These are phyloP conservation scores for Tautogolabrus adspersus DNA, from an alignment of 2,113 vertebrate genomes.

Conservation along the genomic window DNA sequence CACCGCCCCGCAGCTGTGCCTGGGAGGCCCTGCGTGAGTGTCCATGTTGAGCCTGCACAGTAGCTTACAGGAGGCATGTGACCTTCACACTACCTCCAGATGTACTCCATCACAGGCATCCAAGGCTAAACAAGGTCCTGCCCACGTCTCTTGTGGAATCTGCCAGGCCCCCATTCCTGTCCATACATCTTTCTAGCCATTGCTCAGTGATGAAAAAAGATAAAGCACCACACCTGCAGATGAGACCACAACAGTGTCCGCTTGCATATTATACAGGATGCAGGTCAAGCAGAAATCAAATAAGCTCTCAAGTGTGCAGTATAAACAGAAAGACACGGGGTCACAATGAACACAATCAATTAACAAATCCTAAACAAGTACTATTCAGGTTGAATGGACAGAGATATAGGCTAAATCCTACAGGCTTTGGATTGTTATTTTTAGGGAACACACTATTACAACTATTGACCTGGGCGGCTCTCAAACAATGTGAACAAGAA, in stretches of 20 bases:
- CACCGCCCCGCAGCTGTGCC: slow-evolving; percentile 69
- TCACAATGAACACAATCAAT: slow-evolving; percentile 75
- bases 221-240: slow-evolving; percentile 54
- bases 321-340: slow-evolving; percentile 59
- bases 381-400: slow-evolving; percentile 68
- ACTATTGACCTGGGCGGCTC: slow-evolving; percentile 68
- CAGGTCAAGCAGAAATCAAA: slow-evolving; percentile 63
- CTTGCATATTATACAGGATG: slow-evolving; percentile 31
- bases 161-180: background rate
- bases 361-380: slow-evolving; percentile 67
- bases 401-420: slow-evolving; percentile 62
- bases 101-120: slow-evolving; percentile 54
- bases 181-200: background rate
- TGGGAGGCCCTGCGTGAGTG: slow-evolving; percentile 48
- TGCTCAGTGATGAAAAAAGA: slow-evolving; percentile 3
- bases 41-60: slow-evolving; percentile 47
- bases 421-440: slow-evolving; percentile 69
- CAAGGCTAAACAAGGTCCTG: background rate
- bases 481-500: slow-evolving; percentile 78
- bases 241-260: slow-evolving; percentile 42
- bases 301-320: slow-evolving; percentile 49
- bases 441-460: slow-evolving; percentile 73
- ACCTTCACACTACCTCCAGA: slow-evolving; percentile 62
- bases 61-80: slow-evolving; percentile 62
- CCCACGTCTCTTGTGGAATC: slow-evolving; percentile 34